Base-by-base conservation (phyloP, 2,888 invertebrate species). In the Hyppa rectilinea region DNA sequence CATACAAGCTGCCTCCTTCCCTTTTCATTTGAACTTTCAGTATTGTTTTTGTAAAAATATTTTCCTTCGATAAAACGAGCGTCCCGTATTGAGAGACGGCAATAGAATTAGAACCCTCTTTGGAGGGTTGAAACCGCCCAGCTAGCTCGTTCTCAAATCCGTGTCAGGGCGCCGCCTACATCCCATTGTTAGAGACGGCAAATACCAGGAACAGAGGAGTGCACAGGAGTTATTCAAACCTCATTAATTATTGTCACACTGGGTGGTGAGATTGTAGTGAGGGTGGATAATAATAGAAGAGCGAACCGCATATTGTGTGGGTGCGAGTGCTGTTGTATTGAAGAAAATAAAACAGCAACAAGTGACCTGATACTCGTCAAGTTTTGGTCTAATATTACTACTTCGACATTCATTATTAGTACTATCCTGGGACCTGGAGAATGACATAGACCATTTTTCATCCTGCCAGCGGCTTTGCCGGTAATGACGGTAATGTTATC, bases 151-250 rank as follows among this genome's bases (percentile, higher is more conserved):
- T 55, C 17, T 65, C 31, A 59, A 75, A 75, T 70, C 63, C 55
- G 61, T 64, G 81, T 70, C 87, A 89, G 90, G 89, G 91, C 91
- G 92, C 94, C 95, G 93, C 95, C 94, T 94, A 93, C 94, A 91
- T 89, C 88, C 92, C 90, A 95, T 94, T 95, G 95, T 94, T 94
- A 88, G 85, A 89, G 86, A 92, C 89, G 89, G 87, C 83, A 81
- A 78, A 75, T 91, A 94, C 94, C 87, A 95, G 96, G 94, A 86
- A 78, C 59, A 55, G 85, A 95, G 86, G 84, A 92, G 70, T 79
- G 63, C 66, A 72, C 58, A 91, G 85, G 91, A 92, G 92, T 50
- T 70, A 59, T 60, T 85, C 81, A 71, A 61, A 77, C 72, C 69
- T 66, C 65, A 60, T 69, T 61, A 75, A 60, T 70, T 61, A 74